Conservation (phyloP, 2,888 invertebrate species). For the Helleia helle region DNA sequence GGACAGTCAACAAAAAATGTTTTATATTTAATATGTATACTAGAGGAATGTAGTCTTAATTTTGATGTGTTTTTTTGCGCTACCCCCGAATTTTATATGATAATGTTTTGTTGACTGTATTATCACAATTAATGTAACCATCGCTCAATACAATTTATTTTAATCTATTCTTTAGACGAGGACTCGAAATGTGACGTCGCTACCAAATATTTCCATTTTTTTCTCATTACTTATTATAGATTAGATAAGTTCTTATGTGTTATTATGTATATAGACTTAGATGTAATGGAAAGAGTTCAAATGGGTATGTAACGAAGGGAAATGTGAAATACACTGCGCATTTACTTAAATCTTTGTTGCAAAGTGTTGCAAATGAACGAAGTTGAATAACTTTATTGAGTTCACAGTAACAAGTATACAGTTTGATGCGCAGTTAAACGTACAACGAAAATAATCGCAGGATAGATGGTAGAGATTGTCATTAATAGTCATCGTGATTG, state of each 20-base stretch:
- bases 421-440: not conserved
- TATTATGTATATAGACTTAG: slow-evolving; percentile 28
- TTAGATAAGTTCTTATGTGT: slow-evolving; percentile 26
- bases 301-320: slow-evolving; percentile 5
- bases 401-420: not conserved
- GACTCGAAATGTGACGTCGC: slow-evolving; percentile 22
- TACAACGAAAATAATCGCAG: slow-evolving; percentile 2
- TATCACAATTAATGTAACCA: not conserved
- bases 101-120: slow-evolving; percentile 5
- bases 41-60: too few species aligned
- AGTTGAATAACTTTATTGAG: not conserved
- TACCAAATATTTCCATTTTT: slow-evolving; percentile 34
- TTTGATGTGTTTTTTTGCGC: too few species aligned
- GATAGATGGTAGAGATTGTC: not conserved
- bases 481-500: not conserved
- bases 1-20: slow-evolving; percentile 4
- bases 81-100: too few species aligned
- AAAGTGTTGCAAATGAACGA: not conserved
- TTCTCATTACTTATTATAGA: slow-evolving; percentile 28
- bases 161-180: not conserved
- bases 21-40: slow-evolving; percentile 1
- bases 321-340: not conserved
- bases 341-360: not conserved
- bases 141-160: slow-evolving; percentile 3
- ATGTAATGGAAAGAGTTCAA: slow-evolving; percentile 4